phyloP scores from a whole-genome alignment of 2,888 invertebrate genomes.

The Himalopsyche kuldschensis region DNA sequence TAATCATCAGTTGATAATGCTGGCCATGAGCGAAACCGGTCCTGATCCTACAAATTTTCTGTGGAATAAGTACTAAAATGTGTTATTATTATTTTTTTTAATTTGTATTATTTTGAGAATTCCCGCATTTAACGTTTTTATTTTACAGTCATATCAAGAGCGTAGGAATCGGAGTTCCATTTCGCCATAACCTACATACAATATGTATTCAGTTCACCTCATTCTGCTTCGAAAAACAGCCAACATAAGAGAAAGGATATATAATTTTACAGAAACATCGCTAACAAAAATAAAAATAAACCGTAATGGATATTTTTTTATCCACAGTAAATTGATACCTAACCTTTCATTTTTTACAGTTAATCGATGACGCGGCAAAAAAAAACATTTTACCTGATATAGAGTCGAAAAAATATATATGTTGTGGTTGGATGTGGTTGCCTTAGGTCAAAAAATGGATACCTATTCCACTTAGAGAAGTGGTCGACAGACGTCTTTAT shows the following conservation, averaged over 20 bases:
- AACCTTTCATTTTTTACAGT: conserved; percentile 22
- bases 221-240: neutral
- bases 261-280: neutral
- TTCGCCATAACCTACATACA: too few relatives aligned
- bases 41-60: too few relatives aligned
- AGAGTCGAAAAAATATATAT: neutral
- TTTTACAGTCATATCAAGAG: too few relatives aligned
- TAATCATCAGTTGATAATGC: too few relatives aligned
- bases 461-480: neutral
- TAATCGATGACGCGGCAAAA: neutral
- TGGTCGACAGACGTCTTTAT: neutral
- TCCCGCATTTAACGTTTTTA: too few relatives aligned
- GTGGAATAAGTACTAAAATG: too few relatives aligned
- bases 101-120: too few relatives aligned
- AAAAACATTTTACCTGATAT: neutral
- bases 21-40: too few relatives aligned
- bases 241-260: neutral
- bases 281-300: neutral
- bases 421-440: neutral
- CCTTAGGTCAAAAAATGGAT: neutral
- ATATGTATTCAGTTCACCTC: neutral
- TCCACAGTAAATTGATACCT: conserved; percentile 19
- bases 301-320: neutral
- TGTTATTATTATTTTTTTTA: too few relatives aligned
- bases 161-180: too few relatives aligned